A percentile compares a stretch with the other conserved stretches of the same genome.
These are phyloP conservation scores for Halesus radiatus DNA, from an alignment of 1,140 invertebrate species.

Conservation along the genomic window DNA sequence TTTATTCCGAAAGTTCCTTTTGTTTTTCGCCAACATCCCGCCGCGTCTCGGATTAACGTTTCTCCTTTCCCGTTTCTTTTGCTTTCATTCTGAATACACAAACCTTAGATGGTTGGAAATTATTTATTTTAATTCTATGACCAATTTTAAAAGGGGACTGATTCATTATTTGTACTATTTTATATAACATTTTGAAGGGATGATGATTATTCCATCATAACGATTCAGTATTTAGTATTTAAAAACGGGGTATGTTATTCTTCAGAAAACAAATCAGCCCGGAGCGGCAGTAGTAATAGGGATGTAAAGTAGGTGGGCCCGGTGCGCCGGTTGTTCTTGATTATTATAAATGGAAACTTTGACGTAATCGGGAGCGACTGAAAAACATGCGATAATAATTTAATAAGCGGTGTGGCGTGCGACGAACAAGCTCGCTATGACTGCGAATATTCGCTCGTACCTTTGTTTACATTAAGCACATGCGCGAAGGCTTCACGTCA, in stretches of 20 bases:
- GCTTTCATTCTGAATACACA: conserved; percentile 8
- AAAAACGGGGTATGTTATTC: no score
- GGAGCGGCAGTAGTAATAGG: not conserved
- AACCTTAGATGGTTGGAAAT: no score
- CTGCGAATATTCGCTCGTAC: conserved; percentile 1
- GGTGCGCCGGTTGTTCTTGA: conserved; percentile 20
- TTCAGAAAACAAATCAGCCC: no score
- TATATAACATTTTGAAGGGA: no score
- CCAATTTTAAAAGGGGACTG: no score
- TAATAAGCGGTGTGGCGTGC: conserved; percentile 37
- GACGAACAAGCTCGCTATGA: conserved; percentile 3
- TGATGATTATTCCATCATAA: no score
- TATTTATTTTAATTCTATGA: no score
- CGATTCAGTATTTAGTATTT: no score
- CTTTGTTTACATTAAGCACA: conserved; percentile 48
- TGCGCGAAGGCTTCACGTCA: conserved; percentile 34
- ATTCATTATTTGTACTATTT: no score
- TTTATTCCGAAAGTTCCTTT: conserved; percentile 47
- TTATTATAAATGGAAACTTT: conserved; percentile 52
- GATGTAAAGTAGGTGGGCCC: not conserved
- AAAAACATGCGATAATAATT: conserved; percentile 55
- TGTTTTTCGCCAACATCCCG: conserved; percentile 34
- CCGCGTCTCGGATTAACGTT: conserved; percentile 29
- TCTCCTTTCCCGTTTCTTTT: conserved; percentile 25
- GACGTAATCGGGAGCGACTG: conserved; percentile 54